Evolutionary conservation across 2,888 invertebrate genomes (phyloP), one percentile per base, ranked within the genome.

Genomic region (Antitype chi): DNA sequence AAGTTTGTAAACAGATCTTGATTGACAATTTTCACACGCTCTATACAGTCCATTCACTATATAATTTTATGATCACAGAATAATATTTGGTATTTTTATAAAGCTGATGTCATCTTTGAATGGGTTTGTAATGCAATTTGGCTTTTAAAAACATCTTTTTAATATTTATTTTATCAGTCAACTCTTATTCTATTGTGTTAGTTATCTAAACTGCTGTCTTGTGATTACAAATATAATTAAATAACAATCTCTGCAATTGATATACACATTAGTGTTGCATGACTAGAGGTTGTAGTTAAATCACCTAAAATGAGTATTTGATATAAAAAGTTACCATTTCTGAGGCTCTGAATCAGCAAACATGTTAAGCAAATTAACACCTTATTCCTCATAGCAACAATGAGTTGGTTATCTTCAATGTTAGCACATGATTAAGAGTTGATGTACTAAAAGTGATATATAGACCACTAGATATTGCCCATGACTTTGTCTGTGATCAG

Each of bases 351-450:
- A 75, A 13, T 78, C 75, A 75, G 15, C 43, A 47, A 28, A 43
- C 17, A 28, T 81, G 75, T 25, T 43, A 47, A 64, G 25, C 32
- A 57, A 63, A 63, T 63, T 64, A 64, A 52, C 76, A 57, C 57
- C n/a, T 57, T 64, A 57, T 43, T n/a, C 20, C 1, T 15, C 47
- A 55, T 20, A 63, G 38, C n/a, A 49, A 55, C 47, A 63, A 74
- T 71, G 43, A 71, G 52, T 71, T 43, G 28, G 43, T 23, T 52
- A 43, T 23, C 52, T 59, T 71, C 11, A 0, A 70, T 71, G 20
- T 70, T 59, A 43, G 38, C 23, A 25, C 23, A 25, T 32, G 60
- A 20, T n/a, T 53, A 60, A 52, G 6, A 43, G 17, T 52, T 43
- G n/a, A 38, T 74, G 15, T 62, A 25, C 15, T 28, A 1, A 11